Evolutionary conservation across 2,797 vertebrate genomes (phyloP).

Genomic region (Melanotaenia maccullochi): DNA sequence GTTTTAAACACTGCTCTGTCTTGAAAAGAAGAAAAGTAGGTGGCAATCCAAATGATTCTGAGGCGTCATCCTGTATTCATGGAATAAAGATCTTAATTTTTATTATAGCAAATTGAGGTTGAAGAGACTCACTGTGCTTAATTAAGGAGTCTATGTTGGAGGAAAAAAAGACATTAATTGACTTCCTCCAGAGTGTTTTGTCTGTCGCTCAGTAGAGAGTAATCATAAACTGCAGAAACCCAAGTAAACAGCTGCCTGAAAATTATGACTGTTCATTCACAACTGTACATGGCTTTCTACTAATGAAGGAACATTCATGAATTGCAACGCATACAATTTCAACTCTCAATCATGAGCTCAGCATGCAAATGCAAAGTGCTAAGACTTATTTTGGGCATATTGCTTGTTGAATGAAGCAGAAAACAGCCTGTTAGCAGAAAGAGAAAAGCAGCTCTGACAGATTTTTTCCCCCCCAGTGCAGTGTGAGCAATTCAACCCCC

Average conservation of each 20-base stretch:
- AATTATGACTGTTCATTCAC: slow-evolving; percentile 64
- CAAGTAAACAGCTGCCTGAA: slow-evolving; percentile 71
- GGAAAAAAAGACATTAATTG: slow-evolving; percentile 63
- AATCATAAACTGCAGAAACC: slow-evolving; percentile 69
- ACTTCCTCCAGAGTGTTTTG: slow-evolving; percentile 78
- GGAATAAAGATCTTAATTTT: slow-evolving; percentile 59
- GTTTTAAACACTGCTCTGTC: slow-evolving; percentile 49
- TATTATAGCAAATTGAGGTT: slow-evolving; percentile 58
- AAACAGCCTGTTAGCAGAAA: slow-evolving; percentile 3
- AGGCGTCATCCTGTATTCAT: slow-evolving; percentile 41
- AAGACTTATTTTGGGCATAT: slow-evolving; percentile 29
- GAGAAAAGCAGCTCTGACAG: slow-evolving; percentile 10
- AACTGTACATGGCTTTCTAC: slow-evolving; percentile 44
- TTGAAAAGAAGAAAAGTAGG: slow-evolving; percentile 55
- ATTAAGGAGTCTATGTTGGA: slow-evolving; percentile 66
- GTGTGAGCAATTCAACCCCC: slow-evolving; percentile 46
- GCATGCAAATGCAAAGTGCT: slow-evolving; percentile 47
- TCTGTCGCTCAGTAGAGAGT: slow-evolving; percentile 69
- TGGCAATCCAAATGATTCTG: slow-evolving; percentile 55
- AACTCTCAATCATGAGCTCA: slow-evolving; percentile 41
- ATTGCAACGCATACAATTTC: slow-evolving; percentile 41
- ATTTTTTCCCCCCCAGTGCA: slow-evolving; percentile 1
- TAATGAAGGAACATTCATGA: slow-evolving; percentile 63
- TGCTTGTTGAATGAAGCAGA: slow-evolving; percentile 31
- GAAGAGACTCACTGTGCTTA: slow-evolving; percentile 70